A percentile compares a stretch with the other conserved stretches of the same genome.
Conservation (phyloP, 2,113 vertebrate species). For the Mesocricetus auratus region DNA sequence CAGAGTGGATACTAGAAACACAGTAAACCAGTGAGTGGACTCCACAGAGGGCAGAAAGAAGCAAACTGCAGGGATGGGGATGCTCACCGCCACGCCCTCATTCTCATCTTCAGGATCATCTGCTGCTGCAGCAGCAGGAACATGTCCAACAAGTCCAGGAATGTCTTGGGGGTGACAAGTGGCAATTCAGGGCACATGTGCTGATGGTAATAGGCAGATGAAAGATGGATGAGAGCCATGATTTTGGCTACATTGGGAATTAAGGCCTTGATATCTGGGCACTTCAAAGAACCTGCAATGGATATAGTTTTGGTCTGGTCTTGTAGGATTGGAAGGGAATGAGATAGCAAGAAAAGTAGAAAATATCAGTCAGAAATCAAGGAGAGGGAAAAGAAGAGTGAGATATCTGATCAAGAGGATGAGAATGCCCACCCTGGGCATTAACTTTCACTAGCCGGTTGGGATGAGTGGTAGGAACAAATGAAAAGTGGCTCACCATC, state of each 20-base stretch:
- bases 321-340: neutral
- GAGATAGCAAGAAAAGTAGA: neutral
- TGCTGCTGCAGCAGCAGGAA: constrained; percentile 81
- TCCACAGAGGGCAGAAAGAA: neutral
- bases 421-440: neutral
- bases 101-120: constrained; percentile 72
- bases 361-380: neutral
- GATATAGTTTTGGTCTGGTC: constrained; percentile 28
- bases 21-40: neutral
- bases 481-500: constrained; percentile 48
- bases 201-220: constrained; percentile 84
- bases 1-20: constrained; percentile 76
- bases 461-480: neutral
- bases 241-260: constrained; percentile 78
- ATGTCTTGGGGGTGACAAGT: constrained; percentile 87
- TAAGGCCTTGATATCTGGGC: constrained; percentile 52
- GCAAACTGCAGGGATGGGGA: neutral
- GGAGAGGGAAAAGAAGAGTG: neutral
- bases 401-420: neutral
- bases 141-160: constrained; percentile 86
- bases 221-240: constrained; percentile 90
- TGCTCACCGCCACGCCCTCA: constrained; percentile 84
- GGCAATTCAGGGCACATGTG: constrained; percentile 81
- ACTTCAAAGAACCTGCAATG: constrained; percentile 61
- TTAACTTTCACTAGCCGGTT: neutral